Base-by-base conservation (phyloP, 2,113 vertebrate species). In the Narcine bancroftii region DNA sequence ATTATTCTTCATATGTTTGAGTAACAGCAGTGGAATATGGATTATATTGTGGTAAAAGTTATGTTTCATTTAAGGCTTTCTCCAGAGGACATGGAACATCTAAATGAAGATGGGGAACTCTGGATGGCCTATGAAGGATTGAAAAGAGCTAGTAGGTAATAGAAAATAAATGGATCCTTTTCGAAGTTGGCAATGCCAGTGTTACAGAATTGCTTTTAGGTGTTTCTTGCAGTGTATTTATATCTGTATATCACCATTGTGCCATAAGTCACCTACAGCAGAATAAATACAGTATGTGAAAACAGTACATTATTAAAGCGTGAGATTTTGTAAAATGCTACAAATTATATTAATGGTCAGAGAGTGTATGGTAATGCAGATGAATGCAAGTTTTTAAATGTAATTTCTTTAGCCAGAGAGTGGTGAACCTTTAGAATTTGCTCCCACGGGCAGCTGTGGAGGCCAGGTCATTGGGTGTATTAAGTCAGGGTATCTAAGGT, bases 91-190 rank as follows among this genome's bases (percentile, higher is more conserved):
- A 92, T 97, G 92, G 97, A 97, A 13, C 96, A 97, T 93, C 94
- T 97, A 92, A 96, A 96, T 94, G 98, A 98, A 92, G 96, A 96
- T 75, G 97, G 97, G 93, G 97, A 99, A 75, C 93, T 98, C 50
- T 96, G 97, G 94, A 96, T 95, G 95, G 96, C 97, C 75, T 98
- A 98, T 0, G 97, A 98, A 92, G 95, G 96, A 17, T 94, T 99
- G 63, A 97, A 98, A 93, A 97, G 98, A 95, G 98, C 98, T 26
- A 97, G 96, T 75, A 97, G 97, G 98, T 99, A 24, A 95, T 95
- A 93, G 94, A 66, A 76, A 11, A 69, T 69, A 47, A 69, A 66
- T 91, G 0, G 39, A 45, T 39, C 45, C 36, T 13, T 91, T 15
- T 42, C 26, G 13, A 45, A 26, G 24, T 66, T 53, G 1, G 29